Conservation (phyloP, 2,797 vertebrate genomes). For the Leptoclinus maculatus region DNA sequence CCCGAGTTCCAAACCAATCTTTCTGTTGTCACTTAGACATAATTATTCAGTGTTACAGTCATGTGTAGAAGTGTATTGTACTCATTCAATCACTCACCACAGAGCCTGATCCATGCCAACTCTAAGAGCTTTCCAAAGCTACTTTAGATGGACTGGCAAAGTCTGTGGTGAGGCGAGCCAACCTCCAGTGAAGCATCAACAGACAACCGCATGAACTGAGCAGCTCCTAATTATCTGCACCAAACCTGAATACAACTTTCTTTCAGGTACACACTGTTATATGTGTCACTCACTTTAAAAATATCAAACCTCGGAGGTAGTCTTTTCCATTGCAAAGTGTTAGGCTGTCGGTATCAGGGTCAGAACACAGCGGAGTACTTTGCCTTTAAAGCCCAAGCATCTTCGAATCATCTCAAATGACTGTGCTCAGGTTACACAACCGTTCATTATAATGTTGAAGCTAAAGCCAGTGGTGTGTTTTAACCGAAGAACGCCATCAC, state of each 20-base stretch:
- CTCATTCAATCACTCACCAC: not conserved
- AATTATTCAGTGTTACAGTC: not conserved
- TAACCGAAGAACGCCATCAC: conserved; percentile 46
- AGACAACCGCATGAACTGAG: not conserved
- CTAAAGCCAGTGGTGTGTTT: conserved; percentile 53
- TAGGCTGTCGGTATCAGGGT: conserved; percentile 29
- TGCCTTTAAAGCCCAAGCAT: conserved; percentile 37
- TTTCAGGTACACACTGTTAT: not conserved
- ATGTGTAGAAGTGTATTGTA: not conserved
- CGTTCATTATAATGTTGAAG: conserved; percentile 56
- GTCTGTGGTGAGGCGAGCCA: conserved; percentile 1
- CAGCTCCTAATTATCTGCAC: not conserved
- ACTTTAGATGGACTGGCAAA: not conserved
- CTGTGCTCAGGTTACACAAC: conserved; percentile 61
- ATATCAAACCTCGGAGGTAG: not conserved
- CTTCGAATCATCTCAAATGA: conserved; percentile 50
- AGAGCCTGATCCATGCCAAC: conserved; percentile 2
- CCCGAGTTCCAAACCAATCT: not conserved
- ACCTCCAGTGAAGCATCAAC: not conserved
- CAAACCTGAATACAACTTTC: not conserved
- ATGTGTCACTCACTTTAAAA: not conserved
- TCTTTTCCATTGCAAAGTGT: conserved; percentile 27
- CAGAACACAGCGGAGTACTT: conserved; percentile 18
- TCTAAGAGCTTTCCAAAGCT: conserved; percentile 11
- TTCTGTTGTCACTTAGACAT: not conserved